phyloP scores from a whole-genome alignment of 2,113 vertebrate genomes.

The Scolopax mira region DNA sequence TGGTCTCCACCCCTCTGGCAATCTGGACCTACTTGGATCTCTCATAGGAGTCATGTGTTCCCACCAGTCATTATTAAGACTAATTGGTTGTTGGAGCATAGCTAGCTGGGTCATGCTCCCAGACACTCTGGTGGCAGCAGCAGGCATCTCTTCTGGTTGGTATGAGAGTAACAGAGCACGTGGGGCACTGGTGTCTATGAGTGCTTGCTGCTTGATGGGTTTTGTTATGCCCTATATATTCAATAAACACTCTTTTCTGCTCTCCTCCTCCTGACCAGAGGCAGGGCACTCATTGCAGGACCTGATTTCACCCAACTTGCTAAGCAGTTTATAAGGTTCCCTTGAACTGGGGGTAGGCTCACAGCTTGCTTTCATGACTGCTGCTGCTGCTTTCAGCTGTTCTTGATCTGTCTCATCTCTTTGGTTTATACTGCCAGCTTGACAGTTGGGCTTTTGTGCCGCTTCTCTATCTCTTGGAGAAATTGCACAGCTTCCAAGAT shows the following conservation, averaged over 20 bases:
- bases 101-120: not conserved
- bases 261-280: not conserved
- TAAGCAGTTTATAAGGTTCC: not conserved
- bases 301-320: not conserved
- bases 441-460: not conserved
- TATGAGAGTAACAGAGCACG: not conserved
- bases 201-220: not conserved
- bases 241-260: not conserved
- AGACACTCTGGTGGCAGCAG: not conserved
- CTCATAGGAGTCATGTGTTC: not conserved
- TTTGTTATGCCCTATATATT: not conserved
- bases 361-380: not conserved
- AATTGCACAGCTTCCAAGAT: not conserved
- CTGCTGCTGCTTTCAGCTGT: not conserved
- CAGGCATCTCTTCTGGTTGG: not conserved
- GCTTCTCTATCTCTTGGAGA: not conserved
- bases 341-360: not conserved
- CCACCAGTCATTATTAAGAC: not conserved
- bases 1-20: not conserved
- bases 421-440: not conserved
- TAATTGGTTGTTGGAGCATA: not conserved
- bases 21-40: not conserved
- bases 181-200: not conserved
- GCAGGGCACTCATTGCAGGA: not conserved
- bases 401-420: not conserved